Percentiles rank a stretch among this genome's conserved stretches.
Evolutionary conservation across 1,140 invertebrate genomes (phyloP).

Genomic region (Globodera rostochiensis): DNA sequence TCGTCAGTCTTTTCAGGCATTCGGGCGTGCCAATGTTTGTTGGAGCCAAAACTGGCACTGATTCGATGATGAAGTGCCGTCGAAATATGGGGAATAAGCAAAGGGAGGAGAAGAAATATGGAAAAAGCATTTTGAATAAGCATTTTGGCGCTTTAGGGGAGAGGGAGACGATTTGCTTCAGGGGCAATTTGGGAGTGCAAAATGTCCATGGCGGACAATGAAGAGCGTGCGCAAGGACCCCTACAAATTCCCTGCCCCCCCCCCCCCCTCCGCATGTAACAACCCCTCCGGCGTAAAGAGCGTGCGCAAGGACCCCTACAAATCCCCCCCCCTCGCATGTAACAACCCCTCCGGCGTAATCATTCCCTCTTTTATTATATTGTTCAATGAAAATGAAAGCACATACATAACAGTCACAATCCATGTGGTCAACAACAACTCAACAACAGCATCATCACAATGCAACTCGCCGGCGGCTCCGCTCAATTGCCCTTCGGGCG

Average conservation of each 20-base stretch:
- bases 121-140: not conserved
- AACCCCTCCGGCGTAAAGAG: too few relatives aligned
- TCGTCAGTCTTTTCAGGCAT: not conserved
- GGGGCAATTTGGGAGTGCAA: too few relatives aligned
- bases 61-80: not conserved
- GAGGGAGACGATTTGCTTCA: too few relatives aligned
- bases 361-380: not conserved
- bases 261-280: too few relatives aligned
- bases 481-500: not conserved
- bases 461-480: not conserved
- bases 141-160: not conserved
- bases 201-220: too few relatives aligned
- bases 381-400: not conserved
- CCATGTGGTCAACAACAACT: constrained; percentile 4
- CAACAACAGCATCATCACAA: not conserved
- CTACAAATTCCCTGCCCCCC: too few relatives aligned
- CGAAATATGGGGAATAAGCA: not conserved
- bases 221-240: too few relatives aligned
- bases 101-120: not conserved
- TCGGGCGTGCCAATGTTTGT: not conserved
- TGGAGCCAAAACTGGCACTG: not conserved
- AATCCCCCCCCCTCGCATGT: too few relatives aligned
- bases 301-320: too few relatives aligned
- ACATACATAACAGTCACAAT: not conserved
- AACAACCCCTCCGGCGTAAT: too few relatives aligned